These are phyloP conservation scores for Drepana falcataria DNA, from an alignment of 2,888 invertebrate genomes.

Conservation along the genomic window DNA sequence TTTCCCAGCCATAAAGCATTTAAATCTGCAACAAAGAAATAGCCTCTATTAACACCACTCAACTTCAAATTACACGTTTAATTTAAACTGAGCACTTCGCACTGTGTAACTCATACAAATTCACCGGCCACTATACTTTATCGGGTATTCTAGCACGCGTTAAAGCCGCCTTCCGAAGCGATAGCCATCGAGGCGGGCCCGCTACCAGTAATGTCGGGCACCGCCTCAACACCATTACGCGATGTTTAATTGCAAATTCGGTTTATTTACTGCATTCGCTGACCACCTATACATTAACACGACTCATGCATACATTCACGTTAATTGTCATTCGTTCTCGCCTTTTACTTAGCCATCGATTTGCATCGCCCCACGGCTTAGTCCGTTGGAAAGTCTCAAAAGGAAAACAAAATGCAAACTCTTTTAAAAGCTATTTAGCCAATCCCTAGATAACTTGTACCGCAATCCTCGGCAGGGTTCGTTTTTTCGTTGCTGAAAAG, in stretches of 20 bases:
- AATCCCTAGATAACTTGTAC: slow-evolving; percentile 63
- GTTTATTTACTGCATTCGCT: slow-evolving; percentile 47
- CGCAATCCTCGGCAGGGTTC: slow-evolving; percentile 47
- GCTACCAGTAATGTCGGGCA: slow-evolving; percentile 51
- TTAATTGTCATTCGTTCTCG: neutral
- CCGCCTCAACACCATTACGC: slow-evolving; percentile 56
- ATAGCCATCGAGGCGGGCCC: slow-evolving; percentile 64
- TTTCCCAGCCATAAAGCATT: neutral
- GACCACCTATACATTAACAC: slow-evolving; percentile 2
- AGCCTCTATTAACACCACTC: neutral
- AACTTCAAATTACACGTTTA: slow-evolving; percentile 37
- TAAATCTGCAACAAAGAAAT: neutral
- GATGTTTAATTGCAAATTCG: slow-evolving; percentile 55
- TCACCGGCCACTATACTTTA: slow-evolving; percentile 42
- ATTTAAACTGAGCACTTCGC: slow-evolving; percentile 54
- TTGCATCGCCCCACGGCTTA: neutral
- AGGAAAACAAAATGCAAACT: slow-evolving; percentile 49
- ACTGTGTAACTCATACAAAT: slow-evolving; percentile 56
- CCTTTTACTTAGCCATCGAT: slow-evolving; percentile 1
- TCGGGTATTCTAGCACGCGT: slow-evolving; percentile 52
- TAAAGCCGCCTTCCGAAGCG: slow-evolving; percentile 48
- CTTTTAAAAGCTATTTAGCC: slow-evolving; percentile 70
- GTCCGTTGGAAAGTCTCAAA: slow-evolving; percentile 16
- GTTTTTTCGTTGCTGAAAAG: slow-evolving; percentile 73
- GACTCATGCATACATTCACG: slow-evolving; percentile 1